A percentile compares a stretch with the other conserved stretches of the same genome.
These are phyloP conservation scores for Athalia rosae DNA, from an alignment of 2,888 invertebrate species.

Conservation along the genomic window DNA sequence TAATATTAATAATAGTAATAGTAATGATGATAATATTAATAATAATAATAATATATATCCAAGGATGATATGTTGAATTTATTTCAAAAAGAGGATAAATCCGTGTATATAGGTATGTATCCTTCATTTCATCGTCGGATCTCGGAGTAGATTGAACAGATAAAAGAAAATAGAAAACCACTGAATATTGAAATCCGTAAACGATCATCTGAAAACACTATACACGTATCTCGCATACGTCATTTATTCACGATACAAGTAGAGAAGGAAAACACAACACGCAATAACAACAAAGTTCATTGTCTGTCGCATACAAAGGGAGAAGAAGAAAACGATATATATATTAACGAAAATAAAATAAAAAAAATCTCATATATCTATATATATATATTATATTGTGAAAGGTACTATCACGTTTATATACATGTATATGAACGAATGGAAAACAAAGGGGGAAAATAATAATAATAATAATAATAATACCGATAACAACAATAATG, in stretches of 20 bases:
- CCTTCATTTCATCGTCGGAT: too few relatives aligned
- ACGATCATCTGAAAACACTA: not conserved
- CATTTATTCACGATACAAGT: conserved; percentile 36
- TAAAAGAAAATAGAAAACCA: conserved; percentile 1
- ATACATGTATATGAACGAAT: too few relatives aligned
- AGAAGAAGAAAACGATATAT: too few relatives aligned
- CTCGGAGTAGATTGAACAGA: not conserved
- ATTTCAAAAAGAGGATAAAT: too few relatives aligned
- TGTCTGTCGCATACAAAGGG: conserved; percentile 44
- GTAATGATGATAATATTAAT: too few relatives aligned
- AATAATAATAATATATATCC: conserved; percentile 1
- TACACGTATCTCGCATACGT: conserved; percentile 6
- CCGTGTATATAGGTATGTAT: too few relatives aligned
- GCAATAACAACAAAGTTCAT: not conserved
- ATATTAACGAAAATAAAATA: not conserved
- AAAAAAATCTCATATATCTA: conserved; percentile 40
- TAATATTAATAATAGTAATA: too few relatives aligned
- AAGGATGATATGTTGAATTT: conserved; percentile 14
- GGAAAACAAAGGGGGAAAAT: not conserved
- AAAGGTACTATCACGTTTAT: conserved; percentile 19
- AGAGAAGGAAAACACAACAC: not conserved
- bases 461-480: too few relatives aligned
- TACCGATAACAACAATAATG: too few relatives aligned
- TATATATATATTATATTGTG: conserved; percentile 43
- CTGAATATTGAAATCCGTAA: too few relatives aligned